Evolutionary conservation across 1,140 invertebrate species (phyloP).

Genomic region (Physella acuta): DNA sequence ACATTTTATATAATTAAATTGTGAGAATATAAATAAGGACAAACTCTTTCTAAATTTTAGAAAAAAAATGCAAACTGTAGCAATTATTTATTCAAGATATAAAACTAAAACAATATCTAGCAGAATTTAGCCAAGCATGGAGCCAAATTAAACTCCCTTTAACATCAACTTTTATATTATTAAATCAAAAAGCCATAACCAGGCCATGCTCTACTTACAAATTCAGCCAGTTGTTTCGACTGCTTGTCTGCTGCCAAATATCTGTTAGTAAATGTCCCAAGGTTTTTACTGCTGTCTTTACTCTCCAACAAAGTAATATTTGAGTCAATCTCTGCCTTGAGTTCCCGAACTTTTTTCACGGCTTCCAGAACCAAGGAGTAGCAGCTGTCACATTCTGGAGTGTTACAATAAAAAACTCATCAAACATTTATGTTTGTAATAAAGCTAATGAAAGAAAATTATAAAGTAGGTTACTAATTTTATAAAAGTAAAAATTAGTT

Average conservation of each 20-base stretch:
- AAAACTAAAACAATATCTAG: too few relatives aligned
- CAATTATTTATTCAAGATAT: too few relatives aligned
- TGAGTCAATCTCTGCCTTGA: constrained; percentile 25
- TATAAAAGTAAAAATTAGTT: not conserved
- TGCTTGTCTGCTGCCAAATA: not conserved
- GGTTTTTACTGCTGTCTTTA: not conserved
- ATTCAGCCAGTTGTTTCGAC: constrained; percentile 15
- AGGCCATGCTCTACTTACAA: constrained; percentile 17
- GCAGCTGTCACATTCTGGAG: constrained; percentile 33
- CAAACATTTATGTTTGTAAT: not conserved
- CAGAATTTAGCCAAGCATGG: too few relatives aligned
- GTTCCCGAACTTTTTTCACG: constrained; percentile 16
- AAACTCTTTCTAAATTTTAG: too few relatives aligned
- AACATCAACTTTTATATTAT: too few relatives aligned
- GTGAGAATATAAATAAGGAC: too few relatives aligned
- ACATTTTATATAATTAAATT: too few relatives aligned
- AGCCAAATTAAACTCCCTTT: too few relatives aligned
- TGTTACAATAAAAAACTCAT: not conserved
- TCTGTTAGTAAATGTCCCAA: constrained; percentile 19
- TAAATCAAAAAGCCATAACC: not conserved
- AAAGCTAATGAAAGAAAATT: not conserved
- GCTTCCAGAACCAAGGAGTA: constrained; percentile 26
- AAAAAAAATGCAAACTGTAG: too few relatives aligned
- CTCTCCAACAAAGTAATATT: constrained; percentile 8
- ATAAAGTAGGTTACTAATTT: too few relatives aligned